Percentiles rank a stretch among this genome's conserved stretches.
These are phyloP conservation scores for Trichonephila clavata DNA, from an alignment of 1,140 invertebrate species.

Conservation along the genomic window DNA sequence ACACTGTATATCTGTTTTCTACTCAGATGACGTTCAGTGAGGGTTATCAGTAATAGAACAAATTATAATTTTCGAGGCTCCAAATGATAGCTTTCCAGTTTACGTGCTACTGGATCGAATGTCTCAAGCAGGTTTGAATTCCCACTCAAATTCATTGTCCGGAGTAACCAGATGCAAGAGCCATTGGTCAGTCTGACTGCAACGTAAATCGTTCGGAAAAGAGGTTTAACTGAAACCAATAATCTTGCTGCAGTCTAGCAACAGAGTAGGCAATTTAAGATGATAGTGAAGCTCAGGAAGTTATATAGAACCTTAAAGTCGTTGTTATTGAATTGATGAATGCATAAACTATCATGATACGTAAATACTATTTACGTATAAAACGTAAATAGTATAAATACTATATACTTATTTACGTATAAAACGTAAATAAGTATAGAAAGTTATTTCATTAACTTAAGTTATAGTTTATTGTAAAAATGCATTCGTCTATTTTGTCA, in stretches of 20 bases:
- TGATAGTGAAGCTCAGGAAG: too few relatives aligned
- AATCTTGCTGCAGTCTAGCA: not conserved
- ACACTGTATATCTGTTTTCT: not conserved
- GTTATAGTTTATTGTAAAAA: too few relatives aligned
- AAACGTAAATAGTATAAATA: too few relatives aligned
- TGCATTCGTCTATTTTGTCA: too few relatives aligned
- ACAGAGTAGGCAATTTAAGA: too few relatives aligned
- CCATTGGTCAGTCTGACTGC: not conserved
- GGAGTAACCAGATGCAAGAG: not conserved
- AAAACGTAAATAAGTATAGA: too few relatives aligned
- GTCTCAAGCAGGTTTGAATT: not conserved
- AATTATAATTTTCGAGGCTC: not conserved
- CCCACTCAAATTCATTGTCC: not conserved
- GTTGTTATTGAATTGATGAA: too few relatives aligned
- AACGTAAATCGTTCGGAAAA: not conserved
- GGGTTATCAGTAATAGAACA: not conserved
- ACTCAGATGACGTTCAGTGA: not conserved
- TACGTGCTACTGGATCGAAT: not conserved
- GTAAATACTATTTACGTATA: too few relatives aligned
- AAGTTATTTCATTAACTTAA: too few relatives aligned
- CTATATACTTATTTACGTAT: too few relatives aligned
- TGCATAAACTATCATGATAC: too few relatives aligned
- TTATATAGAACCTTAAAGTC: too few relatives aligned
- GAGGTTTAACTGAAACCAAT: not conserved
- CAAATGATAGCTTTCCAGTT: not conserved